Evolutionary conservation across 1,140 invertebrate genomes (phyloP).

Genomic region (Drosophila nasuta): DNA sequence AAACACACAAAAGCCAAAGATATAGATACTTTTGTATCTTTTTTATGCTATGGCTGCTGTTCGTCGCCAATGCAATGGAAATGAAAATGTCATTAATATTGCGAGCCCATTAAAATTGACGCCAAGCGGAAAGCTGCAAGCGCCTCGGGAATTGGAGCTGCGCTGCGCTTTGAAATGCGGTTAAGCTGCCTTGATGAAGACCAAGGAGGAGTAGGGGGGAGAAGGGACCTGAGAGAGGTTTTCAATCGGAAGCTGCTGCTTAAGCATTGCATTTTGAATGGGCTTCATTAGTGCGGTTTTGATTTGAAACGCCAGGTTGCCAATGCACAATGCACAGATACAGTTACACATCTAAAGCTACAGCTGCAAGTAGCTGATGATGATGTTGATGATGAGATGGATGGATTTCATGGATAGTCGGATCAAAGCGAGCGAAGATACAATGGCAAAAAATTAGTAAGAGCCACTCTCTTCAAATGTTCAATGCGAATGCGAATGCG

Average conservation of each 20-base stretch:
- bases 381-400: slow-evolving; percentile 9
- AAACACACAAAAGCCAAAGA: slow-evolving; percentile 39
- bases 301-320: slow-evolving; percentile 56
- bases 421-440: slow-evolving; percentile 28
- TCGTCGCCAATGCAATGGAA: slow-evolving; percentile 69
- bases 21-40: slow-evolving; percentile 36
- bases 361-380: slow-evolving; percentile 67
- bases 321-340: slow-evolving; percentile 52
- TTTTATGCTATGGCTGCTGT: slow-evolving; percentile 29
- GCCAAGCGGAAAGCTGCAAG: slow-evolving; percentile 71
- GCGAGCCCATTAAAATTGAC: slow-evolving; percentile 80
- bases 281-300: slow-evolving; percentile 81
- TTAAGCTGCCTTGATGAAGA: slow-evolving; percentile 27
- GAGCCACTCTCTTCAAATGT: neutral
- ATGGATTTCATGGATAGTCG: slow-evolving; percentile 36
- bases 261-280: slow-evolving; percentile 77
- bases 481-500: slow-evolving; percentile 18
- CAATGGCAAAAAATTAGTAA: slow-evolving; percentile 50
- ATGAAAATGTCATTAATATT: slow-evolving; percentile 83
- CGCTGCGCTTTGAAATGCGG: slow-evolving; percentile 45
- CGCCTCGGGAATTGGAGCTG: slow-evolving; percentile 53
- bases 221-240: slow-evolving; percentile 12
- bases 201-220: neutral
- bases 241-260: slow-evolving; percentile 51
- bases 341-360: slow-evolving; percentile 44